Percentiles rank a stretch among this genome's conserved stretches.
Conservation (phyloP, 1,140 invertebrate species). For the Contarinia nasturtii region DNA sequence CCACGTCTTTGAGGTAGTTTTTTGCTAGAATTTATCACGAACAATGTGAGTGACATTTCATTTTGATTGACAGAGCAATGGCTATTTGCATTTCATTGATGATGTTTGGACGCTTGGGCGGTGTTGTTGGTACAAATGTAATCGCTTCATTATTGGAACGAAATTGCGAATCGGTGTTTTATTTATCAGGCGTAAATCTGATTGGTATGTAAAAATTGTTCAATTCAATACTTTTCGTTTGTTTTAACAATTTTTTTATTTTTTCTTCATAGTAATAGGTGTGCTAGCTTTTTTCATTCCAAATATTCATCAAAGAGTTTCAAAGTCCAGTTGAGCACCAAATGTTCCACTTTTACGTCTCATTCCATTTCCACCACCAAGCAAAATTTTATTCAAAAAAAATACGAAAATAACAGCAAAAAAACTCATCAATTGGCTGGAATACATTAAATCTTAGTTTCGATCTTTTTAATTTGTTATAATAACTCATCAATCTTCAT, state of each 20-base stretch:
- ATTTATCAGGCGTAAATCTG: constrained; percentile 3
- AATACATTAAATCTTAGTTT: too few relatives aligned
- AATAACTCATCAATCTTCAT: too few relatives aligned
- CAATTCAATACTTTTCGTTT: background rate
- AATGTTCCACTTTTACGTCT: too few relatives aligned
- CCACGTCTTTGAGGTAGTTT: constrained; percentile 11
- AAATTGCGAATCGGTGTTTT: constrained; percentile 5
- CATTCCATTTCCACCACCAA: too few relatives aligned
- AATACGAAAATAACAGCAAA: too few relatives aligned
- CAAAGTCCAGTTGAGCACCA: too few relatives aligned
- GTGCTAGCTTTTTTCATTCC: constrained; percentile 4
- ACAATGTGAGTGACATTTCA: background rate
- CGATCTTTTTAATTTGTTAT: too few relatives aligned
- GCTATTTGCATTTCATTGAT: constrained; percentile 16
- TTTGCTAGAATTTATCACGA: background rate
- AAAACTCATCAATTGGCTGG: too few relatives aligned
- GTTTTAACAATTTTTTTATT: background rate
- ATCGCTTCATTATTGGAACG: constrained; percentile 6
- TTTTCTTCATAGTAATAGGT: background rate
- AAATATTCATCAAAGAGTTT: background rate
- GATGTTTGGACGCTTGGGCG: constrained; percentile 13
- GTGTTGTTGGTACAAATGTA: constrained; percentile 7
- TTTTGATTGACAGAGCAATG: constrained; percentile 9
- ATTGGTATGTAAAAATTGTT: constrained; percentile 2
- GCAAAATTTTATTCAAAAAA: too few relatives aligned